These are phyloP conservation scores for Datnioides undecimradiatus DNA, from an alignment of 2,113 vertebrate species.

Conservation along the genomic window DNA sequence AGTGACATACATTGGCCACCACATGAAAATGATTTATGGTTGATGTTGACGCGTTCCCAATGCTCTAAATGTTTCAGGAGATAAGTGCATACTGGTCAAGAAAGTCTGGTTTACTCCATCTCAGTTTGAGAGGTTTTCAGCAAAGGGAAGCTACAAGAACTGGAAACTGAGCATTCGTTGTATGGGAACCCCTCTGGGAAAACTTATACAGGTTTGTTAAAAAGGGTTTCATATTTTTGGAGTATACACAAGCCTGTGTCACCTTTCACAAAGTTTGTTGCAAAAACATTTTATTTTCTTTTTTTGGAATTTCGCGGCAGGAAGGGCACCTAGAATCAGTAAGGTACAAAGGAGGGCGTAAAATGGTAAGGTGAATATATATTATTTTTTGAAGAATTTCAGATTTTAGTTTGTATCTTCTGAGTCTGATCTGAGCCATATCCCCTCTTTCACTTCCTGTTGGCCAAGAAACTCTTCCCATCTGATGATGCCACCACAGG, in stretches of 20 bases:
- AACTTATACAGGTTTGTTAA: conserved; percentile 72
- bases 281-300: neutral
- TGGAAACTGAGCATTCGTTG: conserved; percentile 81
- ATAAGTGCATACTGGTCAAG: conserved; percentile 59
- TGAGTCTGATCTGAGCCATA: neutral
- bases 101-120: conserved; percentile 66
- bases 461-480: conserved; percentile 51
- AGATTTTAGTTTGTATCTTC: neutral
- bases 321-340: conserved; percentile 44
- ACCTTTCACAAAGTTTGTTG: neutral
- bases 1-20: neutral
- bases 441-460: neutral
- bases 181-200: conserved; percentile 35
- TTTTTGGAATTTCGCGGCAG: conserved; percentile 19
- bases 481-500: conserved; percentile 5
- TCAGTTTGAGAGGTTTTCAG: conserved; percentile 73
- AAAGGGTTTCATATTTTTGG: neutral
- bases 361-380: conserved; percentile 33
- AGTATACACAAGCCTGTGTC: neutral
- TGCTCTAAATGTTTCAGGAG: conserved; percentile 57
- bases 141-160: conserved; percentile 61
- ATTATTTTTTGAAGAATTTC: neutral
- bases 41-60: neutral
- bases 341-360: neutral
- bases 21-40: neutral